These are phyloP conservation scores for Smittia aterrima DNA, from an alignment of 2,888 invertebrate species.

Conservation along the genomic window DNA sequence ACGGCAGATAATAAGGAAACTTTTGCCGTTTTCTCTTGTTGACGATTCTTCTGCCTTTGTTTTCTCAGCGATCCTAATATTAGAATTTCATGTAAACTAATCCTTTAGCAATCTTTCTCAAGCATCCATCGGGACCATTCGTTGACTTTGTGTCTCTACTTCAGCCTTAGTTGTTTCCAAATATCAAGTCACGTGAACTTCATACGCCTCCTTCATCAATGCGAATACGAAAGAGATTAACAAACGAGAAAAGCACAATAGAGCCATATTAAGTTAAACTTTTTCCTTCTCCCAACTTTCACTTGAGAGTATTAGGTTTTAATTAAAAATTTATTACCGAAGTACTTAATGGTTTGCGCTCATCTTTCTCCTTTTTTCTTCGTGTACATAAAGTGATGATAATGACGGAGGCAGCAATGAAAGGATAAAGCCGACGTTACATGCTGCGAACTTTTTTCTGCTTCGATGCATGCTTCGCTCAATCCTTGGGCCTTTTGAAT, in stretches of 20 bases:
- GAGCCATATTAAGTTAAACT: conserved; percentile 23
- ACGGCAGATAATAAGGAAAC: background rate
- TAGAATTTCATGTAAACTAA: background rate
- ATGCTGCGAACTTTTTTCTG: background rate
- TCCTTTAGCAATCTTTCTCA: background rate
- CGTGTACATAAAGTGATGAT: conserved; percentile 8
- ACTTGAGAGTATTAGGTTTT: background rate
- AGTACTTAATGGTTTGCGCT: background rate
- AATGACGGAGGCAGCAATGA: background rate
- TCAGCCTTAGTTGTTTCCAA: background rate
- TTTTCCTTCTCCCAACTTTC: background rate
- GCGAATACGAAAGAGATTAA: background rate
- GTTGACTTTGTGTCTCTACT: too few relatives aligned
- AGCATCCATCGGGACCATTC: too few relatives aligned
- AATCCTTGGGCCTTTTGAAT: background rate
- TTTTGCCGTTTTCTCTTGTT: background rate
- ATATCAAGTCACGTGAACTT: too few relatives aligned
- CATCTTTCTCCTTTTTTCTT: background rate
- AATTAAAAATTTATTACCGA: conserved; percentile 19
- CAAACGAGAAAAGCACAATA: background rate
- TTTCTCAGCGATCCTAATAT: background rate
- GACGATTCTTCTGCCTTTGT: background rate
- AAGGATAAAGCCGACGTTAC: background rate
- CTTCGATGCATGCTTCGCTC: background rate
- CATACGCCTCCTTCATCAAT: background rate